Conservation (phyloP, 2,797 vertebrate species). For the Semaprochilodus insignis region DNA sequence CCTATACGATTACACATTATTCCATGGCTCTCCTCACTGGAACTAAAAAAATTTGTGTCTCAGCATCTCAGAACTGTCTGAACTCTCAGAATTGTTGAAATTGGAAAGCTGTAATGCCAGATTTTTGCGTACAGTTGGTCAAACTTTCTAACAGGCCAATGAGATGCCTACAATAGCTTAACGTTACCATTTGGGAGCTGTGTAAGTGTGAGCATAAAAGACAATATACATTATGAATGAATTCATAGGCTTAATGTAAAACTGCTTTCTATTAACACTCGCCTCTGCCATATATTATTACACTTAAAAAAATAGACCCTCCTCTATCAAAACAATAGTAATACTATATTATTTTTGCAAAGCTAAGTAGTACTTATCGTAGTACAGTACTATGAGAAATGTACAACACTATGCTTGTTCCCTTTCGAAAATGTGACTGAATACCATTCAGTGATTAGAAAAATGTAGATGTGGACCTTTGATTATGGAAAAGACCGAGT, state of each 20-base stretch:
- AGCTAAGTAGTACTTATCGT: conserved; percentile 79
- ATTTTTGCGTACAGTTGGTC: background rate
- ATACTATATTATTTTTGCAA: conserved; percentile 80
- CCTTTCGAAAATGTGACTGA: conserved; percentile 54
- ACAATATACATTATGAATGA: conserved; percentile 68
- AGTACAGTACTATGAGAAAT: conserved; percentile 82
- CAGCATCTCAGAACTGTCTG: background rate
- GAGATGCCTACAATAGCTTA: conserved; percentile 5
- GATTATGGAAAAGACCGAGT: background rate
- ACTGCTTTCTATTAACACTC: conserved; percentile 79
- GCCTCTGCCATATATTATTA: conserved; percentile 85
- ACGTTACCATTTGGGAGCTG: conserved; percentile 44
- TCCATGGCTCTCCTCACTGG: conserved; percentile 28
- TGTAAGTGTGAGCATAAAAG: conserved; percentile 67
- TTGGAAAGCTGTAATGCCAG: conserved; percentile 11
- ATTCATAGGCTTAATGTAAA: conserved; percentile 78
- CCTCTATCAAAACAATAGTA: conserved; percentile 83
- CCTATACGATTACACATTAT: conserved; percentile 46
- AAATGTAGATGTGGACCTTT: background rate
- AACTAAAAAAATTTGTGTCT: background rate
- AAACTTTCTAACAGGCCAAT: no score
- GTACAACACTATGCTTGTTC: conserved; percentile 73
- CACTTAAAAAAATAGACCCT: conserved; percentile 85
- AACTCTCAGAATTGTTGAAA: background rate
- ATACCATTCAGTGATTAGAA: conserved; percentile 33